Conservation (phyloP, 1,140 invertebrate species). For the Hypsibius dujardini region DNA sequence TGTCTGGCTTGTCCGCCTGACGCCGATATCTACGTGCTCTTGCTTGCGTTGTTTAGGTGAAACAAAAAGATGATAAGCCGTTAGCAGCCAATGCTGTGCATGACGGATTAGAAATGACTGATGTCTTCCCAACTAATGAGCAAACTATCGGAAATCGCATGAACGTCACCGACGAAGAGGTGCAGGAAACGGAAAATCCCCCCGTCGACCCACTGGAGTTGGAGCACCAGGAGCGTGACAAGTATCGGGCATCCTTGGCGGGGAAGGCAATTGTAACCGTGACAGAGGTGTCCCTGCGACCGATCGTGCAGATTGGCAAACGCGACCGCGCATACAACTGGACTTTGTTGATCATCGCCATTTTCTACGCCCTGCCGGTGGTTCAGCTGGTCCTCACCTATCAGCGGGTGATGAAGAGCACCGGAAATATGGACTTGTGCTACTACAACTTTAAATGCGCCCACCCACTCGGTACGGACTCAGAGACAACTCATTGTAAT, state of each 20-base stretch:
- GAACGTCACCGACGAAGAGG: too few species aligned
- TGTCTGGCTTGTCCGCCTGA: too few species aligned
- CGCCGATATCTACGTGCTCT: too few species aligned
- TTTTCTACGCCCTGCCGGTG: slow-evolving; percentile 73
- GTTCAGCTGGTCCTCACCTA: slow-evolving; percentile 73
- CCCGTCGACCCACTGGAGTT: not conserved
- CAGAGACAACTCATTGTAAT: too few species aligned
- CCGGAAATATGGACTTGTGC: slow-evolving; percentile 71
- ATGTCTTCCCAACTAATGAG: too few species aligned
- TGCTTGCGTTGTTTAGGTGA: too few species aligned
- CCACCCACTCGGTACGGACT: slow-evolving; percentile 47
- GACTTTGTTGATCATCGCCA: slow-evolving; percentile 59
- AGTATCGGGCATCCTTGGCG: not conserved
- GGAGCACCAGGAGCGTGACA: slow-evolving; percentile 10
- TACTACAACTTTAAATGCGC: slow-evolving; percentile 82
- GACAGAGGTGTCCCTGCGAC: slow-evolving; percentile 31
- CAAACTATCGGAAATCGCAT: too few species aligned
- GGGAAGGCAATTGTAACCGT: slow-evolving; percentile 28
- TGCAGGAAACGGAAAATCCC: too few species aligned
- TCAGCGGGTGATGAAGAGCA: slow-evolving; percentile 54
- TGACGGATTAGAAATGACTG: too few species aligned
- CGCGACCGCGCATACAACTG: slow-evolving; percentile 51
- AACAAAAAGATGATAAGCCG: too few species aligned
- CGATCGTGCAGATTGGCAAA: slow-evolving; percentile 21
- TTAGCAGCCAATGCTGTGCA: too few species aligned